Base-by-base conservation (phyloP, 2,888 invertebrate genomes). In the Scaptomyza parva region DNA sequence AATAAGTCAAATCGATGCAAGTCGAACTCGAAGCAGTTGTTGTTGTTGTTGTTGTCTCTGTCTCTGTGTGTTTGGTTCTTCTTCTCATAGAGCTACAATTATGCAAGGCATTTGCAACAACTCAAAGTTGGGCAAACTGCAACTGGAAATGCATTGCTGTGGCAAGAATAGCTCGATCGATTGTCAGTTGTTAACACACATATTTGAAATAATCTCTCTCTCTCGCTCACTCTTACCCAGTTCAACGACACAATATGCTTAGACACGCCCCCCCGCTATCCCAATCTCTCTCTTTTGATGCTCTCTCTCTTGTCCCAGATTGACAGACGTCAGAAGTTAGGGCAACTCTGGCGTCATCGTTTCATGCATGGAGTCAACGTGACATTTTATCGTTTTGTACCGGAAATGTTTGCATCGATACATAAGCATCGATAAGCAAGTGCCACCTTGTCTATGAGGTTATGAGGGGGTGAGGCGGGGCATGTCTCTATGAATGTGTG, bases 351-450 rank as follows among this genome's bases (percentile, higher is more conserved):
- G 30, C 70, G 28, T 62, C 58, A 53, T 39, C 63, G 35, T 70
- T 35, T 53, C 70, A 35, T 43, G 35, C 65, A 57, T n/a, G n/a
- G 54, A 72, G 59, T 64, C 69, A 72, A 86, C 88, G 81, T 82
- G 81, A 80, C 88, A 88, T 88, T 82, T 88, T 71, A 81, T 84
- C 80, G 86, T 88, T 86, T 80, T 80, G 74, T 68, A 66, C 67
- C 87, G 81, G 87, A 82, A 80, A 80, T 82, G 81, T 83, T 88
- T 72, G 73, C 85, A 86, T 84, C 87, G 86, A 88, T 86, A 80
- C 81, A 71, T 60, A 58, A 35, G 52, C 58, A 77, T 41, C 47
- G 58, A 73, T 61, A 74, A 59, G 60, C 41, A 55, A 40, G 22
- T 44, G 37, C 20, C 43, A 12, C 26, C n/a, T n/a, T n/a, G n/a